These are phyloP conservation scores for Pithys albifrons DNA, from an alignment of 2,113 vertebrate genomes.

Conservation along the genomic window DNA sequence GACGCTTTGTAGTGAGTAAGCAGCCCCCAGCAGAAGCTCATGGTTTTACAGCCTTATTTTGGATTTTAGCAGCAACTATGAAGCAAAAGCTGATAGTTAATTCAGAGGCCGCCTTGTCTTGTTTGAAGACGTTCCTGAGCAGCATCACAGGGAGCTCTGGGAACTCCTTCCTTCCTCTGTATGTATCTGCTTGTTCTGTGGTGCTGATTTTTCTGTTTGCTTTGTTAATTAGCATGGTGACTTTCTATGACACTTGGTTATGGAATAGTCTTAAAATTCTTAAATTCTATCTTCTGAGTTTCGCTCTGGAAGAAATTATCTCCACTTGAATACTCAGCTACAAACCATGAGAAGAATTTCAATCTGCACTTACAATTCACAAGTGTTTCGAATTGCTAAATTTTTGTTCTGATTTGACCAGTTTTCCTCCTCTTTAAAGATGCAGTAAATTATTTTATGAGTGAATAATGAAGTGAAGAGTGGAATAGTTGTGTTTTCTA, in stretches of 20 bases:
- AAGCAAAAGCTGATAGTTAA: conserved; percentile 49
- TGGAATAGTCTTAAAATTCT: not conserved
- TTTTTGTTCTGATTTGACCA: conserved; percentile 12
- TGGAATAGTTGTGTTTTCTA: not conserved
- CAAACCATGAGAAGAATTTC: conserved; percentile 30
- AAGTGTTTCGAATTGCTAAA: not conserved
- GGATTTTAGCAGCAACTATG: conserved; percentile 58
- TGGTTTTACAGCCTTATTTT: conserved; percentile 54
- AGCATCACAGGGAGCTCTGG: conserved; percentile 42
- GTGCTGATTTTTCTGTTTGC: not conserved
- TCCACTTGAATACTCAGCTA: not conserved
- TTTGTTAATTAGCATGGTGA: not conserved
- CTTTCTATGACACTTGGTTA: not conserved
- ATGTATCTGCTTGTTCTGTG: conserved; percentile 25
- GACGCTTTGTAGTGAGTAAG: conserved; percentile 61
- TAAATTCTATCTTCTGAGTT: not conserved
- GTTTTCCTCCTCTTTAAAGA: not conserved
- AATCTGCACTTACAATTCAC: not conserved
- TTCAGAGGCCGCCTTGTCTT: conserved; percentile 41
- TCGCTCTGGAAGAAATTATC: not conserved
- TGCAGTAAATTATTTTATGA: not conserved
- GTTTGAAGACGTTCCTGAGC: conserved; percentile 14
- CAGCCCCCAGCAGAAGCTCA: conserved; percentile 44
- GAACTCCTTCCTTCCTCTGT: conserved; percentile 7
- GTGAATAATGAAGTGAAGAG: not conserved